Base-by-base conservation (phyloP, 2,888 invertebrate genomes). In the Andrena fulva region DNA sequence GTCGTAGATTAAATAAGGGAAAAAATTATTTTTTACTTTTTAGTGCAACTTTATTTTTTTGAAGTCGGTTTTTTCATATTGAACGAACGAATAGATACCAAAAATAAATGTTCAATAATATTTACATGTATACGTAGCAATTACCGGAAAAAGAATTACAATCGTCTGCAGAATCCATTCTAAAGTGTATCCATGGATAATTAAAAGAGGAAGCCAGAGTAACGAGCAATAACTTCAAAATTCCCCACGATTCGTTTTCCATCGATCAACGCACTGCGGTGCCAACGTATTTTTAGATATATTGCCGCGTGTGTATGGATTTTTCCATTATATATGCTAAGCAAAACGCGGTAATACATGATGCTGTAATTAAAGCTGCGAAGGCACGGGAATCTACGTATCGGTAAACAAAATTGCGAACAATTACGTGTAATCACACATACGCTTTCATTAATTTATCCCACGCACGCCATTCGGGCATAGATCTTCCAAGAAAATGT, bases 351-450 rank as follows among this genome's bases (percentile, higher is more conserved):
- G 35, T 8, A 50, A 67, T 35, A n/a, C 66, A 31, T 2, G 20
- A 42, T 67, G 35, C n/a, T n/a, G 16, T 67, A 66, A 77, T 74
- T 52, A 59, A 10, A 56, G 29, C 48, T 8, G 52, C 29, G 52
- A 27, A 66, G 59, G 50, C 50, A 50, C 20, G 56, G 56, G 56
- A 60, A 50, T 16, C 48, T 12, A n/a, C 56, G 12, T 73, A 77
- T 74, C 66, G n/a, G 60, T 77, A 59, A 66, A 77, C 52, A 60
- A 74, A 60, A 74, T 74, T 60, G 73, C 66, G 31, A 67, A 50
- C 60, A 29, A 20, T 67, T 74, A 67, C 50, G 66, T 74, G 16
- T 67, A 74, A 74, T 29, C 67, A 67, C n/a, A 50, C 24, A 35
- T 50, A 52, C 66, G 50, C 27, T 52, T 7, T 24, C 29, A 60